Conservation (phyloP, 1,140 invertebrate species). For the Theocolax elegans region DNA sequence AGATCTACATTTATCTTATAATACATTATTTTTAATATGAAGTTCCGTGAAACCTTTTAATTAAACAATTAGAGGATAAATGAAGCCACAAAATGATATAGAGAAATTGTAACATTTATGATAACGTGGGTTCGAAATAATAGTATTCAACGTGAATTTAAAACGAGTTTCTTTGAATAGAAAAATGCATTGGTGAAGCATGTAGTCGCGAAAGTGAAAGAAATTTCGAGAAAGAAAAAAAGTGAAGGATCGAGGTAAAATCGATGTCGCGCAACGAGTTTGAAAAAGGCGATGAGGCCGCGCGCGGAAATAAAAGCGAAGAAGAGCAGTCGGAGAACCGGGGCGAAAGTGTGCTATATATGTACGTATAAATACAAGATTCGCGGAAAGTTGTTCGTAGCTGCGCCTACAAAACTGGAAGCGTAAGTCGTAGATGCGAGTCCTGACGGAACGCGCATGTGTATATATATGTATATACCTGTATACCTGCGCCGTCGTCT, state of each 20-base stretch:
- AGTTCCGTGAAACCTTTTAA: no score
- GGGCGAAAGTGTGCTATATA: slow-evolving; percentile 16
- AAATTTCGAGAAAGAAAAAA: neutral
- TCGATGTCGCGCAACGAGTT: neutral
- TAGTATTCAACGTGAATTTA: neutral
- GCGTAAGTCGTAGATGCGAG: slow-evolving; percentile 20
- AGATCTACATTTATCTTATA: no score
- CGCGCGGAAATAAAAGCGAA: neutral
- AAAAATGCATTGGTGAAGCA: neutral
- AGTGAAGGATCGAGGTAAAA: neutral
- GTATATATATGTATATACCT: neutral
- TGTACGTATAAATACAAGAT: slow-evolving; percentile 2
- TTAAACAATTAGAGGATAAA: no score
- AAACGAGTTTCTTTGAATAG: neutral
- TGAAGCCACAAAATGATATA: no score
- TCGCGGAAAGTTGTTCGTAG: slow-evolving; percentile 27
- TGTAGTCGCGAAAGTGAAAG: slow-evolving; percentile 26
- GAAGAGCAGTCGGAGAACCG: neutral
- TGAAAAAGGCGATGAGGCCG: neutral
- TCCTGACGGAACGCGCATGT: neutral
- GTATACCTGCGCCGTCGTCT: slow-evolving; percentile 27
- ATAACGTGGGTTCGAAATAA: no score
- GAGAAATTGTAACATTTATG: no score
- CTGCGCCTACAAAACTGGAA: slow-evolving; percentile 39
- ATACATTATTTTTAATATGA: no score